Evolutionary conservation across 2,797 vertebrate species (phyloP).

Genomic region (Bovichtus diacanthus): DNA sequence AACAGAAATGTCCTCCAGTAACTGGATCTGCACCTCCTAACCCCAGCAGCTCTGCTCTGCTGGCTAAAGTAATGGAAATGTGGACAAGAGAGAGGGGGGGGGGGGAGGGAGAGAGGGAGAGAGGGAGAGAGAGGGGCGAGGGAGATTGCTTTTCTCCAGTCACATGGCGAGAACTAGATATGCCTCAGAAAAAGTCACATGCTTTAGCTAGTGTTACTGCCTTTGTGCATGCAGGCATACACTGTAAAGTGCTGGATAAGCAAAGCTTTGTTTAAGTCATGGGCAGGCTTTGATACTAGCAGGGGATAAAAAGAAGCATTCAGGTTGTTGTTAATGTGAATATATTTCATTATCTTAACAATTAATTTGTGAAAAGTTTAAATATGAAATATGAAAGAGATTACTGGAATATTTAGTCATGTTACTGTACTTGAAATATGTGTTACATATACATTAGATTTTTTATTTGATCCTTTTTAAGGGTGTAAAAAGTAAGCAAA

Average conservation of each 20-base stretch:
- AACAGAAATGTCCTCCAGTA: conserved; percentile 65
- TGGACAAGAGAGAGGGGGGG: conserved; percentile 13
- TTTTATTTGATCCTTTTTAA: no score
- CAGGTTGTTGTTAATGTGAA: not conserved
- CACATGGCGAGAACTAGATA: conserved; percentile 71
- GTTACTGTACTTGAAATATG: not conserved
- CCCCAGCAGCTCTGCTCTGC: conserved; percentile 52
- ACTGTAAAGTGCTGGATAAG: not conserved
- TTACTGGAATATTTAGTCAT: not conserved
- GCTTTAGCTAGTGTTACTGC: conserved; percentile 44
- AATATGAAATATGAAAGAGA: not conserved
- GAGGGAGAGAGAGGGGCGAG: conserved; percentile 7
- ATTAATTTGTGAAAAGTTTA: not conserved
- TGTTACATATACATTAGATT: not conserved
- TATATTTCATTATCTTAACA: not conserved
- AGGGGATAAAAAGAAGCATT: not conserved
- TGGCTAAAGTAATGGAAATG: conserved; percentile 70
- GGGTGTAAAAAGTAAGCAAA: no score
- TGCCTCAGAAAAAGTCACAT: conserved; percentile 60
- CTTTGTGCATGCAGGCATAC: conserved; percentile 34
- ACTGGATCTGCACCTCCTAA: conserved; percentile 54
- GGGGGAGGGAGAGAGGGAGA: not conserved
- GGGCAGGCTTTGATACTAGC: not conserved
- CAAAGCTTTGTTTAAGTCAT: conserved; percentile 7
- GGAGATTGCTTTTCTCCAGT: conserved; percentile 43